Evolutionary conservation across 1,140 invertebrate species (phyloP).

Genomic region (Venturia canescens): DNA sequence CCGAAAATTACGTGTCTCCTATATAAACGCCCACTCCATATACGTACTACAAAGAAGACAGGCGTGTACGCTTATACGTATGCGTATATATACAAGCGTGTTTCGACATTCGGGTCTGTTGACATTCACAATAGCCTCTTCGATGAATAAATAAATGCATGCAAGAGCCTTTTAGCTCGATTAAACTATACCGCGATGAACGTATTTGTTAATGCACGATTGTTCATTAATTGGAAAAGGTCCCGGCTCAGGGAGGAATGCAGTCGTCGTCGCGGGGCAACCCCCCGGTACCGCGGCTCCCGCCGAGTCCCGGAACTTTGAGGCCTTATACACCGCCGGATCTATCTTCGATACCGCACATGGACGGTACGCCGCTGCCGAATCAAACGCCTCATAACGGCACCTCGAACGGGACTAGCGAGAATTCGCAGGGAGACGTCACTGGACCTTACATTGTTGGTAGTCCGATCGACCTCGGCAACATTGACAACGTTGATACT

Average conservation of each 20-base stretch:
- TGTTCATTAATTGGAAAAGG: conserved; percentile 52
- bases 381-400: conserved; percentile 58
- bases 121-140: no score
- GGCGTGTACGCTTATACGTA: no score
- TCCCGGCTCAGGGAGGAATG: conserved; percentile 72
- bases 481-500: conserved; percentile 74
- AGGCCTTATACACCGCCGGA: conserved; percentile 73
- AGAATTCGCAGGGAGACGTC: conserved; percentile 53
- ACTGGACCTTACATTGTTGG: conserved; percentile 73
- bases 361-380: conserved; percentile 69
- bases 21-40: no score
- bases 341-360: conserved; percentile 74
- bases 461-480: conserved; percentile 72
- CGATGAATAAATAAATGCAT: no score
- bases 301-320: conserved; percentile 63
- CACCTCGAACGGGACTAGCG: conserved; percentile 49
- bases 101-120: no score
- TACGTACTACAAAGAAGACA: no score
- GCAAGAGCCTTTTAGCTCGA: no score
- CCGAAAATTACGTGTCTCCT: no score
- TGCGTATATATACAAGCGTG: no score
- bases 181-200: no score
- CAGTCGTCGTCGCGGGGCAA: conserved; percentile 70
- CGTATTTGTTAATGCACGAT: no score
- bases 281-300: conserved; percentile 65